Evolutionary conservation across 37 sponge, comb jelly and placozoan genomes (phyloP).

Genomic region (Beroe ovata): DNA sequence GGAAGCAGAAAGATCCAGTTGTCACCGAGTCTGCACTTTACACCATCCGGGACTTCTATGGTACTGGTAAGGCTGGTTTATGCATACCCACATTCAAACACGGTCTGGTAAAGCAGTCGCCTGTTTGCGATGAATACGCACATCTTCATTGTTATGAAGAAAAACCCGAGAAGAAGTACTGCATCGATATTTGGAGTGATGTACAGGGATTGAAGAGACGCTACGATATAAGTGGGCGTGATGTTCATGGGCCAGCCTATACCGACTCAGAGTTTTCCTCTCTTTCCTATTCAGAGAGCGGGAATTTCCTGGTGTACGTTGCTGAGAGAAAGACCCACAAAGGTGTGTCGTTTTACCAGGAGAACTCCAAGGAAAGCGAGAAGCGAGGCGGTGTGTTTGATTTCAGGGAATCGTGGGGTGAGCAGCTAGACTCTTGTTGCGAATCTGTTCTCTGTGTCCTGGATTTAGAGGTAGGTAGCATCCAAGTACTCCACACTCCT

Average conservation of each 20-base stretch:
- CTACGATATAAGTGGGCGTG: not conserved
- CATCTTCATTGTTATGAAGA: conserved; percentile 17
- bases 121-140: not conserved
- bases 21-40: not conserved
- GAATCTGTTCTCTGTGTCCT: conserved; percentile 79
- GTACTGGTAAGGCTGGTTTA: not conserved
- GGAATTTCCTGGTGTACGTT: conserved; percentile 76
- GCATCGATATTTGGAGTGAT: not conserved
- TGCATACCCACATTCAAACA: not conserved
- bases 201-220: not conserved
- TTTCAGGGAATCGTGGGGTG: conserved; percentile 83
- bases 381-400: conserved; percentile 29
- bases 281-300: conserved; percentile 73
- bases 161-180: not conserved
- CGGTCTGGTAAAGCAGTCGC: not conserved
- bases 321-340: conserved; percentile 87
- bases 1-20: not conserved
- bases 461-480: conserved; percentile 71
- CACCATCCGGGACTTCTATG: not conserved
- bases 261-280: conserved; percentile 68
- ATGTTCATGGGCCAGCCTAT: conserved; percentile 30
- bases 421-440: conserved; percentile 73
- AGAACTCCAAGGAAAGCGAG: not conserved
- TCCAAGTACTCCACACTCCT: conserved; percentile 4
- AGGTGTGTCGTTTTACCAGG: conserved; percentile 76